Base-by-base conservation (phyloP, 2,888 invertebrate genomes). In the Rhagonycha fulva region DNA sequence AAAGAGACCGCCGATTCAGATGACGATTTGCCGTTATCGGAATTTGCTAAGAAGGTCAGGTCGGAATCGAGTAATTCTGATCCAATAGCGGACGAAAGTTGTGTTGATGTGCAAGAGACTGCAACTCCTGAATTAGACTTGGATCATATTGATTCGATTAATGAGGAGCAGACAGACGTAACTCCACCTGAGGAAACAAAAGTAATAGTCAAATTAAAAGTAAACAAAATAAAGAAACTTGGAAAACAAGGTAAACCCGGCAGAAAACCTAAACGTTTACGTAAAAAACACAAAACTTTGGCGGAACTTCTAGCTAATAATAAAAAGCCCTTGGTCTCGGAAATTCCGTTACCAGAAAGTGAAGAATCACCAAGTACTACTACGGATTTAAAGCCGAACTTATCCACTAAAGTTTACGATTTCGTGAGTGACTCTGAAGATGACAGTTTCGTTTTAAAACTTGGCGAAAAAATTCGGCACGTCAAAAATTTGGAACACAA, bases 401-500 rank as follows among this genome's bases (percentile, higher is more conserved):
- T 66, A 9, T 66, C 63, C 0, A 66, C 63, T 14, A 26, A 66
- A 66, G 63, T 66, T 66, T 66, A 66, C 19, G 63, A 66, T 66
- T 66, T 66, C 24, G 63, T 66, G 3, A 66, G 63, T 12, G 63
- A 66, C 11, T 23, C 26, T 9, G 63, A 66, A 66, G 63, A 66
- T 24, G 63, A 70, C 23, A 10, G 10, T 23, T 67, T 69, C 61
- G 71, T 68, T n/a, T 69, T 76, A 32, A 71, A 73, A 62, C 69
- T 72, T 28, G 62, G 76, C 62, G 14, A 71, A 74, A 26, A 79
- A 75, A 74, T 60, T 80, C 66, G 79, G 76, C 67, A 75, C 14
- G 71, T 74, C 28, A 68, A 70, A 68, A 24, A 69, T 5, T 70
- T 83, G 28, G 84, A 85, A 62, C 63, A 66, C 23, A 66, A 66